Evolutionary conservation across 2,113 vertebrate species (phyloP).

Genomic region (Caloenas nicobarica): DNA sequence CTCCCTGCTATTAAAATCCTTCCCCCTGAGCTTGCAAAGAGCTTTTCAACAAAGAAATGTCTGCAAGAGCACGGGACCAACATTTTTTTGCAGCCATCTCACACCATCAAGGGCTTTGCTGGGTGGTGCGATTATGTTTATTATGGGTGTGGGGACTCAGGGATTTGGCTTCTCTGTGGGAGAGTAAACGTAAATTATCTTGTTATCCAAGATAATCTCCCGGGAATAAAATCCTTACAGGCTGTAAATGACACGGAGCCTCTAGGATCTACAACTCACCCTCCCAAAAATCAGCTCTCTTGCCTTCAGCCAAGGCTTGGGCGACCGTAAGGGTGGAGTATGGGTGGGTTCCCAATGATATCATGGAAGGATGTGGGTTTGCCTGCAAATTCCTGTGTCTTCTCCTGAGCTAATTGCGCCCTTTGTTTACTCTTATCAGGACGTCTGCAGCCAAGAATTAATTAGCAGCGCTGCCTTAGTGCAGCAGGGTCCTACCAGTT

Average conservation of each 20-base stretch:
- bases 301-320: conserved; percentile 13
- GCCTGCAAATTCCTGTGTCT: conserved; percentile 37
- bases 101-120: rapidly evolving
- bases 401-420: conserved; percentile 55
- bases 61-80: neutral
- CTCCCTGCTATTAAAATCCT: neutral
- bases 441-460: conserved; percentile 50
- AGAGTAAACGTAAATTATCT: neutral
- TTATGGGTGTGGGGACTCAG: neutral
- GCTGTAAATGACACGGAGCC: neutral
- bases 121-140: neutral
- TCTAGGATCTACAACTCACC: neutral
- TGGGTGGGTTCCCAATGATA: conserved; percentile 30
- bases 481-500: conserved; percentile 18
- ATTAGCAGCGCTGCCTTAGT: conserved; percentile 18
- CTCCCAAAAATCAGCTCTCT: neutral
- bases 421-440: conserved; percentile 67
- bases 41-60: neutral
- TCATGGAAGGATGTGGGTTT: conserved; percentile 58
- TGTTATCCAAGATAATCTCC: neutral
- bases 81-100: neutral
- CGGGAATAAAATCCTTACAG: neutral
- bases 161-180: neutral
- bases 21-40: rapidly evolving
- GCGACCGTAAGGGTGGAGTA: neutral